Base-by-base conservation (phyloP, 2,797 vertebrate genomes). In the Gymnodraco acuticeps region DNA sequence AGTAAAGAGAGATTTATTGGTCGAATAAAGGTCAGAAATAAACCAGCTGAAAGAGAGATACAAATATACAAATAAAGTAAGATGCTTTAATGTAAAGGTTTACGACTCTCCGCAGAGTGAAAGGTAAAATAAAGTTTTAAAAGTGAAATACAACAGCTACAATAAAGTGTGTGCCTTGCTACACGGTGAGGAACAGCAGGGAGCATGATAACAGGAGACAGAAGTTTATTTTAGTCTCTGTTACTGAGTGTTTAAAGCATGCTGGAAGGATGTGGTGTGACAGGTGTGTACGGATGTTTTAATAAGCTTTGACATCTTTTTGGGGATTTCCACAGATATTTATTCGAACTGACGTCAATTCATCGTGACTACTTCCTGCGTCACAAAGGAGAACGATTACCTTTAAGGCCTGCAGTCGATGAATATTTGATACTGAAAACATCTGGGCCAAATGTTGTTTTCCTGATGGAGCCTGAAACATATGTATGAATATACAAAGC, bases 11-110 rank as follows among this genome's bases (percentile, higher is more conserved):
- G 38, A 43, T 1, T 75, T 81, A 67, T 51, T 41, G 47, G 23
- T 80, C 33, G 23, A 59, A 27, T 60, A 67, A 88, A 88, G 70
- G 78, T 83, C 64, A 68, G 78, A 68, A 50, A 67, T 75, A 53
- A 80, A 33, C 16, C 46, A 19, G 16, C 16, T 2, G 66, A 70
- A 51, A 54, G 12, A 7, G 2, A 27, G 45, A 17, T 20, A 58
- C 31, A 17, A 51, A 10, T 10, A 48, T 16, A n/a, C 17, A 38
- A 51, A 80, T 75, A 63, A 80, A 77, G 58, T 2, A 17, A 38
- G 41, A 77, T 43, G 56, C 19, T 52, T 27, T 74, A 79, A 72
- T 43, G 2, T 64, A 56, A 64, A 64, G 19, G 60, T 78, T 76
- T 64, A 75, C 63, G 20, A 9, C 55, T 17, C 3, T 45, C 0